Evolutionary conservation across 2,797 vertebrate genomes (phyloP).

Genomic region (Helarctos malayanus): DNA sequence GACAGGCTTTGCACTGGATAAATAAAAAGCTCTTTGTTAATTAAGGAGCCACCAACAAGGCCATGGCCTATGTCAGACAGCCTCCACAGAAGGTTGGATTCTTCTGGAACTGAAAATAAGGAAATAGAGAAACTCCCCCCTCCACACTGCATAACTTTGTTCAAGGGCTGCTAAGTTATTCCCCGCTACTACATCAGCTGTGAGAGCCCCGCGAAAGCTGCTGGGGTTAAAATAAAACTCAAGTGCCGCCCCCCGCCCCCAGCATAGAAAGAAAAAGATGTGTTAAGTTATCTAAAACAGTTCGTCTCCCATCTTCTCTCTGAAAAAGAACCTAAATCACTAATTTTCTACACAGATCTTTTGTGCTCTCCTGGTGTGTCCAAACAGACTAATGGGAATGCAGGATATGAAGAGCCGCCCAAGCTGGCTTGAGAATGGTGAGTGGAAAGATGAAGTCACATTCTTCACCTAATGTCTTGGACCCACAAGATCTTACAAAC

Average conservation of each 20-base stretch:
- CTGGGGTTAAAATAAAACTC: conserved; percentile 76
- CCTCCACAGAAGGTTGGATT: conserved; percentile 81
- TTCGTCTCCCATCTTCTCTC: conserved; percentile 41
- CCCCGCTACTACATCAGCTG: conserved; percentile 81
- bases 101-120: conserved; percentile 83
- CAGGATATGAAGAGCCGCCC: not conserved
- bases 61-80: conserved; percentile 79
- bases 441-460: not conserved
- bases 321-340: conserved; percentile 44
- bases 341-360: conserved; percentile 42
- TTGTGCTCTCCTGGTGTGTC: not conserved
- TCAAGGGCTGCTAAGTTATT: conserved; percentile 84
- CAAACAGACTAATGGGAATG: not conserved
- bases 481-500: not conserved
- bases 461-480: not conserved
- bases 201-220: conserved; percentile 71
- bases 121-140: conserved; percentile 72
- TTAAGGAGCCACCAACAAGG: conserved; percentile 78
- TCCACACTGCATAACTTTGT: conserved; percentile 82
- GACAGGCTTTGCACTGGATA: conserved; percentile 79
- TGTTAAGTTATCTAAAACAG: conserved; percentile 70
- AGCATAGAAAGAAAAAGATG: conserved; percentile 44
- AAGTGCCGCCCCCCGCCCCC: not conserved
- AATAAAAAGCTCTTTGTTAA: conserved; percentile 85
- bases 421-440: not conserved